Percentiles rank a stretch among this genome's conserved stretches.
Conservation (phyloP, 2,888 invertebrate species). For the Trichopria drosophilae region DNA sequence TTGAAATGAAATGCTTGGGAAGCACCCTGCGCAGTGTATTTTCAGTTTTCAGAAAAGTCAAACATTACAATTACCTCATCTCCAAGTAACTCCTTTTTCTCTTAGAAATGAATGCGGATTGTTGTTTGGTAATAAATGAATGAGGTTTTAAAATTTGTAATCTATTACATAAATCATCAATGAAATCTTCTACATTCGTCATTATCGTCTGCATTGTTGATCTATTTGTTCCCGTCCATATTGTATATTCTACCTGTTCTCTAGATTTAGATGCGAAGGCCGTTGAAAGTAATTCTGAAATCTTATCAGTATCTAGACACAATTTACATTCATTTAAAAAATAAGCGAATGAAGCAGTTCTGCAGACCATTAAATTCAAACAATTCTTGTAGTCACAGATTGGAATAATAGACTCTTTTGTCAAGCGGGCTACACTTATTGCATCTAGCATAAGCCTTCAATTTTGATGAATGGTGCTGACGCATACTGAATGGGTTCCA, state of each 20-base stretch:
- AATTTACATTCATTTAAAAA: conserved; percentile 1
- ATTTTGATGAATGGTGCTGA: conserved; percentile 3
- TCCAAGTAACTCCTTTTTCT: no score
- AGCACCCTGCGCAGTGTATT: neutral
- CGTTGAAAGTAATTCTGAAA: neutral
- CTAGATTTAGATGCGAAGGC: neutral
- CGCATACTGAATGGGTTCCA: conserved; percentile 5
- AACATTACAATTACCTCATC: no score
- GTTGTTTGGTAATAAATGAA: no score
- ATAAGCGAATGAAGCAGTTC: neutral
- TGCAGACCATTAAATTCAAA: conserved; percentile 8
- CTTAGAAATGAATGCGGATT: no score
- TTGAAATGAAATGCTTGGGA: neutral
- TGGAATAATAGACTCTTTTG: conserved; percentile 4
- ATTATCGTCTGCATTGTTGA: neutral
- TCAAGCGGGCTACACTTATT: neutral
- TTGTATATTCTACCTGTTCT: neutral
- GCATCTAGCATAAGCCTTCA: conserved; percentile 4
- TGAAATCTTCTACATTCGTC: neutral
- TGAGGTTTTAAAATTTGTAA: no score
- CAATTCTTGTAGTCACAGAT: conserved; percentile 9
- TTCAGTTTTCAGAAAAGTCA: neutral
- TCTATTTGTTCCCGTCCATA: neutral
- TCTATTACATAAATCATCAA: no score
- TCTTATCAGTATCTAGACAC: neutral